These are phyloP conservation scores for Heterocephalus glaber DNA, from an alignment of 2,113 vertebrate genomes.

Conservation along the genomic window DNA sequence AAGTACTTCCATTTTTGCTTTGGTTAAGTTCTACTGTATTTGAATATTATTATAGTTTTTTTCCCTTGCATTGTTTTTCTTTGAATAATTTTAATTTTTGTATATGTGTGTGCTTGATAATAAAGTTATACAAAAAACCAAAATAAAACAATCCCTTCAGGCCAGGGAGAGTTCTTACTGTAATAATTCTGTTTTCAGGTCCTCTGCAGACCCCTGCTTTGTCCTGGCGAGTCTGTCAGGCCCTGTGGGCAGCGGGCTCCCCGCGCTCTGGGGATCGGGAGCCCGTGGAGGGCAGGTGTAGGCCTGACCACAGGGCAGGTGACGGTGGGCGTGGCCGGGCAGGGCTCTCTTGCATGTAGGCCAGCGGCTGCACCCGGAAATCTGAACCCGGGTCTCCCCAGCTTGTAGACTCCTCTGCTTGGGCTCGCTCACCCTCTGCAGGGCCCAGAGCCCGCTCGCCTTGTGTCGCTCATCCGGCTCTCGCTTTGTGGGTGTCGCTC, in stretches of 20 bases:
- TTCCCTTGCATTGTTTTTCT: too few species aligned
- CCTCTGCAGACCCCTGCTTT: background rate
- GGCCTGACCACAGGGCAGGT: background rate
- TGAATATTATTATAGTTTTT: too few species aligned
- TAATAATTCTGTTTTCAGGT: background rate
- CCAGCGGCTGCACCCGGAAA: background rate
- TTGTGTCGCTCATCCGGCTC: background rate
- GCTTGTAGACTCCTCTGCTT: background rate
- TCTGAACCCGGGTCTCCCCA: background rate
- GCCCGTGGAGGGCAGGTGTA: background rate
- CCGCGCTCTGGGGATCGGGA: background rate
- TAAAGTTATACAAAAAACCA: too few species aligned
- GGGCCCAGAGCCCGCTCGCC: background rate
- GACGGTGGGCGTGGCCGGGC: background rate
- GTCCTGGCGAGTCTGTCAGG: background rate
- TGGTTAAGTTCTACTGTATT: too few species aligned
- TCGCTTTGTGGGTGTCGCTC: background rate
- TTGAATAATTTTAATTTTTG: too few species aligned
- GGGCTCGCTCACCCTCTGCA: too few species aligned
- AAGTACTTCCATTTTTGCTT: too few species aligned
- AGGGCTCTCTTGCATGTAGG: background rate
- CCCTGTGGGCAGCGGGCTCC: background rate
- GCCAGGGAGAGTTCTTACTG: background rate
- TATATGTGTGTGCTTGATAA: too few species aligned
- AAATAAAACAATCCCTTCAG: too few species aligned